Base-by-base conservation (phyloP, 2,797 vertebrate species). In the Microctenopoma stevenorrisi region DNA sequence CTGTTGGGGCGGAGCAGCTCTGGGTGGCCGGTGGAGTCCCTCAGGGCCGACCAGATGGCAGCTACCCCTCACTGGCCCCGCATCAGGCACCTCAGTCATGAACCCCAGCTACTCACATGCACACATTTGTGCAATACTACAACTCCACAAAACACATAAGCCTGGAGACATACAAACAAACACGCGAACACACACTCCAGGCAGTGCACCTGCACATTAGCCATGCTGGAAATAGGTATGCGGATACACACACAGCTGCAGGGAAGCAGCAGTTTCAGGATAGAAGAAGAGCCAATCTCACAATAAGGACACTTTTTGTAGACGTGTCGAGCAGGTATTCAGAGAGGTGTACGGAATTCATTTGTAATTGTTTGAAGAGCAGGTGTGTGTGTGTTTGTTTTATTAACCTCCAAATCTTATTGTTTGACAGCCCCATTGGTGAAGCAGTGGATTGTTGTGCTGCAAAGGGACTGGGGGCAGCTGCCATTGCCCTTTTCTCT, bases 1-100 rank as follows among this genome's bases (percentile, higher is more conserved):
- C 88, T 92, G 92, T 87, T 80, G 50, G 78, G 64, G 69, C 64
- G 25, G 46, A 75, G 82, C 78, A 64, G 74, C 84, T 77, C 86
- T 68, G 79, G 80, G 78, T 76, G 89, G 76, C 79, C 67, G 14
- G 37, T 1, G 28, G 83, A 68, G 79, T 84, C 86, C 86, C 87
- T 74, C 70, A 64, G 81, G 79, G 77, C 71, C 43, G 73, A 71
- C 49, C 92, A 92, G 91, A 93, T 92, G 91, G 88, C 81, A 68
- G 76, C 76, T 66, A 43, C 68, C 76, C 68, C 72, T 79, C 76
- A 44, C 76, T 61, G 82, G 72, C 64, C 35, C 48, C 9, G 3
- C 3, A 26, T 79, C 57, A 82, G 79, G 68, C 60, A 70, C 63
- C 26, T 26, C 15, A 76, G 74, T 80, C 79, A 70, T 46, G 15